Evolutionary conservation across 92 coral and sea anemone species (phyloP), one percentile per base, ranked within the genome.

Genomic region (Zoanthus sansibaricus): DNA sequence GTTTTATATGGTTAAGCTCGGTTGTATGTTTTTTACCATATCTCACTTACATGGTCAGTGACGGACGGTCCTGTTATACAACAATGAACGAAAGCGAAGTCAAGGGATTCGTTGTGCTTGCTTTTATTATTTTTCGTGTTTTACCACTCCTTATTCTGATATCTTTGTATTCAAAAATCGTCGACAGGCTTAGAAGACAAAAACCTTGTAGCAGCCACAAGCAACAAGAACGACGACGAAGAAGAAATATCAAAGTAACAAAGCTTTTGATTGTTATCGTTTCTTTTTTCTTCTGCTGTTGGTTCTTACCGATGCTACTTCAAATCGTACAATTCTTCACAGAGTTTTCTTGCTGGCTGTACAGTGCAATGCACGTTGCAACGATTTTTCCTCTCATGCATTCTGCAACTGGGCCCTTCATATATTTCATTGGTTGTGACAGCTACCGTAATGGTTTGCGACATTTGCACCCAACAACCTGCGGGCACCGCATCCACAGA

Each of bases 371-470:
- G 68, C 45, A 77, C 21, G 51, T 77, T 8, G 44, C 82, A 59
- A 25, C 82, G 1, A 69, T 77, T 25, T 12, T 77, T 10, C 82
- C 82, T 11, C 82, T 77, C 3, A 77, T 77, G 3, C 82, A 77
- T 25, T 37, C 82, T 13, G 30, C 82, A 17, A 25, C 70, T 20
- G 82, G 69, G 49, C 82, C 82, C 9, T 31, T 56, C 6, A 77
- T 77, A 13, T 77, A 77, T 20, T 77, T 77, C 8, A 68, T 18
- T 25, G 82, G 82, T 4, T 52, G 68, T 18, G 48, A 56, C 12
- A 77, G 82, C 33, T 77, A 77, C 16, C 82, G 82, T 46, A 77
- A 32, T 52, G 82, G 82, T 0, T 59, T 77, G n/a, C 42, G 42
- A 33, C 42, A 33, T 33, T 33, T 33, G 42, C 42, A 1, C 42